Evolutionary conservation across 1,140 invertebrate species (phyloP), one percentile per base, ranked within the genome.

Genomic region (Antheraea pernyi): DNA sequence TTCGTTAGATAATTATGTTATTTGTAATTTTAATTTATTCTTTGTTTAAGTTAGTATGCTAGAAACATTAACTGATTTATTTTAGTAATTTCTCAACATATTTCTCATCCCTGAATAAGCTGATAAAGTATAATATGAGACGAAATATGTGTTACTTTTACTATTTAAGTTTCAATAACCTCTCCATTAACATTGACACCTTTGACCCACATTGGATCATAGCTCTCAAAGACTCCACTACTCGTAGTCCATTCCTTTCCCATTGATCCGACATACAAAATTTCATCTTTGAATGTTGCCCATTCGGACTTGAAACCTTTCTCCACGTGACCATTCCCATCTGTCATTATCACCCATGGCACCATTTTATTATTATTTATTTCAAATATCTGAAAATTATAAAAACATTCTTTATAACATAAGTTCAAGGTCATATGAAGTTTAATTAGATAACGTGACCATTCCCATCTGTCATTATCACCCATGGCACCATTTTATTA

Each of bases 231-330:
- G 68, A 96, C 95, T 59, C 99, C 99, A 58, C 91, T 92, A 10
- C 95, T 89, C 0, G 97, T 98, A 0, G 99, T 99, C 99, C 99
- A 99, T 91, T 99, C 99, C 92, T 99, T 99, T 1, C 98, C 98
- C 92, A 99, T 96, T 53, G 98, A 98, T 3, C 99, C 99, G 37
- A 99, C 95, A 88, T 97, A 98, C 0, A 99, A 86, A 13, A 95
- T 92, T 67, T 97, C 94, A 90, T 98, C 95, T 92, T 99, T 99
- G 0, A 99, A 96, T 3, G 98, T 96, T 11, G 98, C 98, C 99
- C 99, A 99, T 93, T 99, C 99, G 67, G 97, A 95, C 89, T 99
- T 99, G 84, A 99, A 99, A 30, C 98, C 95, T 80, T 95, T 95
- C 48, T 93, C 81, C 22, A 84, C 92, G 85, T 95, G 95, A 30